Percentiles rank a stretch among this genome's conserved stretches.
These are phyloP conservation scores for Pseudomyrmex gracilis DNA, from an alignment of 1,140 invertebrate genomes.

Conservation along the genomic window DNA sequence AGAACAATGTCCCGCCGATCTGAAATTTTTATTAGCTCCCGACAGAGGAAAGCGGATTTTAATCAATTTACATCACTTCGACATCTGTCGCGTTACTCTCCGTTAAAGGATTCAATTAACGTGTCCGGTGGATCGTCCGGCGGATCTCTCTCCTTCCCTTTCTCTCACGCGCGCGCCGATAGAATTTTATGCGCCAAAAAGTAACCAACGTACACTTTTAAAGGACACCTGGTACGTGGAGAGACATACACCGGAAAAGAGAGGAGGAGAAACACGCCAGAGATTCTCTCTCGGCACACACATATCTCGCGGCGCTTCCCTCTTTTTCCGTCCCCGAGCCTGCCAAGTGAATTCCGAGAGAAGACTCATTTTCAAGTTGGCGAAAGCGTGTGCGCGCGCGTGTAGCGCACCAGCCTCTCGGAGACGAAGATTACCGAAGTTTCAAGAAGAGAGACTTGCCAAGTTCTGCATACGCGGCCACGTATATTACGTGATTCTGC, in stretches of 20 bases:
- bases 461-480: slow-evolving; percentile 52
- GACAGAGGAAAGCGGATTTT: background rate
- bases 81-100: background rate
- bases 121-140: too few species aligned
- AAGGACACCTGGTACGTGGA: background rate
- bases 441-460: slow-evolving; percentile 41
- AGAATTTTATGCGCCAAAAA: slow-evolving; percentile 24
- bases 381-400: slow-evolving; percentile 23
- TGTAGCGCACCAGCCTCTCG: slow-evolving; percentile 25
- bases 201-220: background rate
- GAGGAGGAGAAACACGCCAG: background rate
- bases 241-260: too few species aligned
- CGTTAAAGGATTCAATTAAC: too few species aligned
- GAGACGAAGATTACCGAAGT: slow-evolving; percentile 57
- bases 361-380: slow-evolving; percentile 57
- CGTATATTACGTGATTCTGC: slow-evolving; percentile 47
- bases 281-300: background rate
- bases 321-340: slow-evolving; percentile 37
- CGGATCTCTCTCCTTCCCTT: background rate
- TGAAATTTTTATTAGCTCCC: slow-evolving; percentile 1
- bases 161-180: background rate
- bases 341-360: slow-evolving; percentile 47
- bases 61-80: slow-evolving; percentile 42
- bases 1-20: background rate
- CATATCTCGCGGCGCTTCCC: slow-evolving; percentile 24